Evolutionary conservation across 2,113 vertebrate species (phyloP).

Genomic region (Catharus bicknelli): DNA sequence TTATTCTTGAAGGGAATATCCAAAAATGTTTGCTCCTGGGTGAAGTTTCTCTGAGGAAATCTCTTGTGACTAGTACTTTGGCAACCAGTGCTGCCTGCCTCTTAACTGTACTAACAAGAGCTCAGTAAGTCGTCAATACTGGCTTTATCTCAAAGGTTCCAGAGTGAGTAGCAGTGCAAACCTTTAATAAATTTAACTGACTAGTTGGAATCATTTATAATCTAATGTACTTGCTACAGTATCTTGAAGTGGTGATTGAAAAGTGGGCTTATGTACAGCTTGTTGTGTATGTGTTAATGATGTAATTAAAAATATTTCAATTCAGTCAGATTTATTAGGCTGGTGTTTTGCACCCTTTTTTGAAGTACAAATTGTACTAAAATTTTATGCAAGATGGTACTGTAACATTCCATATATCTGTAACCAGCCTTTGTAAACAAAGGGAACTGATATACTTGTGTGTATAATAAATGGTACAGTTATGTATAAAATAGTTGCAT

Average conservation of each 20-base stretch:
- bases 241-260: conserved; percentile 78
- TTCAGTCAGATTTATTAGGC: conserved; percentile 81
- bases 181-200: conserved; percentile 71
- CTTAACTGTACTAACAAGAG: conserved; percentile 72
- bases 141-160: conserved; percentile 63
- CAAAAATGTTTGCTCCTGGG: conserved; percentile 58
- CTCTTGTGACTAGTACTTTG: conserved; percentile 71
- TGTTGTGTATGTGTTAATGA: conserved; percentile 88
- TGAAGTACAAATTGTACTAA: conserved; percentile 85
- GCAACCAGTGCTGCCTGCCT: conserved; percentile 69
- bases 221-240: conserved; percentile 75
- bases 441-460: conserved; percentile 88
- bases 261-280: conserved; percentile 89
- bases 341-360: conserved; percentile 85
- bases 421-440: conserved; percentile 89
- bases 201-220: conserved; percentile 75
- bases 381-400: conserved; percentile 97
- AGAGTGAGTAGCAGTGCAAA: conserved; percentile 69
- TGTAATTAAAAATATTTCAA: conserved; percentile 82
- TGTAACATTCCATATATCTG: conserved; percentile 99
- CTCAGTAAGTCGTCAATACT: conserved; percentile 62
- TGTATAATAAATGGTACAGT: conserved; percentile 97
- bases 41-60: conserved; percentile 66
- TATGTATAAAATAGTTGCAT: conserved; percentile 88
- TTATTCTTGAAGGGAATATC: conserved; percentile 63